Evolutionary conservation across 2,797 vertebrate species (phyloP).

Genomic region (Holocentrus rufus): DNA sequence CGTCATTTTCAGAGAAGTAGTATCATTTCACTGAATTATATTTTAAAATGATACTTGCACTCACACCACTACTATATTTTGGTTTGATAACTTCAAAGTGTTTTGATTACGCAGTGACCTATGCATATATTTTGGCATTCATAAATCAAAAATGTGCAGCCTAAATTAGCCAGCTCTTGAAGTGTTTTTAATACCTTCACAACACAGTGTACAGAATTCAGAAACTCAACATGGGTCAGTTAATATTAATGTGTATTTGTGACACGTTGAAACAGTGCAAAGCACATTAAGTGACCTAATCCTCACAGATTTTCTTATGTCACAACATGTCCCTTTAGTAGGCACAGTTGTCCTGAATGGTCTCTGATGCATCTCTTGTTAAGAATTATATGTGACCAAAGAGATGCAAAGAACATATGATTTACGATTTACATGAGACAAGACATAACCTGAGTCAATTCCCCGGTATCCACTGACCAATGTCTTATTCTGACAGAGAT

Average conservation of each 20-base stretch:
- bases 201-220: neutral
- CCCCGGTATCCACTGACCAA: neutral
- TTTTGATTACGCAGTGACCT: too few species aligned
- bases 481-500: neutral
- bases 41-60: neutral
- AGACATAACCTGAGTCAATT: neutral
- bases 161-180: too few species aligned
- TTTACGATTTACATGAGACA: too few species aligned
- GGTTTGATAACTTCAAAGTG: neutral
- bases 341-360: neutral
- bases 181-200: too few species aligned
- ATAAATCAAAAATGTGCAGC: neutral
- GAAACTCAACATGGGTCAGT: neutral
- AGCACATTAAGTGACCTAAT: neutral
- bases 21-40: neutral
- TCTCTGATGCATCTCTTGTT: neutral
- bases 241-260: neutral
- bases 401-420: too few species aligned
- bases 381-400: neutral
- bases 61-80: neutral
- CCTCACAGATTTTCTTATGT: neutral
- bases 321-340: neutral
- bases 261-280: neutral
- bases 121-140: neutral
- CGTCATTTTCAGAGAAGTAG: neutral